phyloP scores from a whole-genome alignment of 2,797 vertebrate species.

The Myotis vivesi region DNA sequence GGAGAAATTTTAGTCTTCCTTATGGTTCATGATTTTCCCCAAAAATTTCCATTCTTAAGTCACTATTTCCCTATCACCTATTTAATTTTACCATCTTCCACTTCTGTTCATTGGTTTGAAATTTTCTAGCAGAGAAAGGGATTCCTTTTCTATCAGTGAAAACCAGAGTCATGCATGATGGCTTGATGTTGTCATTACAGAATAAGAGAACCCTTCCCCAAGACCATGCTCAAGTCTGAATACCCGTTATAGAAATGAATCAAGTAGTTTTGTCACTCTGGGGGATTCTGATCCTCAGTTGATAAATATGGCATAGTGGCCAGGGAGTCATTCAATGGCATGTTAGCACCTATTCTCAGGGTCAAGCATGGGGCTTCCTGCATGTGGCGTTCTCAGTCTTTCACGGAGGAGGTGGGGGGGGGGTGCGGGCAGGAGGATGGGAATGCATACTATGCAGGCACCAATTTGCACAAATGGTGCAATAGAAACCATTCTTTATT shows the following conservation, averaged over 20 bases:
- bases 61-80: neutral
- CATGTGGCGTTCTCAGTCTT: neutral
- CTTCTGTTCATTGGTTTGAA: neutral
- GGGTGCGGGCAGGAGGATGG: no score
- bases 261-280: neutral
- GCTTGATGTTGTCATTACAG: neutral
- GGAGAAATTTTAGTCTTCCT: neutral
- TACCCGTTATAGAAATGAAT: neutral
- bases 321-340: neutral
- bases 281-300: neutral
- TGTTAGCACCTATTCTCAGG: neutral
- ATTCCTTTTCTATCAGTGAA: neutral
- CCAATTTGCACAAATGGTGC: neutral
- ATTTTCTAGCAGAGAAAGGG: neutral
- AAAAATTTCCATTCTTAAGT: neutral
- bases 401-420: accelerated
- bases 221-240: neutral
- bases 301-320: neutral
- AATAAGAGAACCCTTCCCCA: neutral
- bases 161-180: neutral
- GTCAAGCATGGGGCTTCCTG: neutral
- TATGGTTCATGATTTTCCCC: neutral
- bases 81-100: neutral
- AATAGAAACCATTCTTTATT: neutral
- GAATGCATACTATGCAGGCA: neutral